Percentiles rank a stretch among this genome's conserved stretches.
These are phyloP conservation scores for Drosophila rhopaloa DNA, from an alignment of 1,140 invertebrate species.

Conservation along the genomic window DNA sequence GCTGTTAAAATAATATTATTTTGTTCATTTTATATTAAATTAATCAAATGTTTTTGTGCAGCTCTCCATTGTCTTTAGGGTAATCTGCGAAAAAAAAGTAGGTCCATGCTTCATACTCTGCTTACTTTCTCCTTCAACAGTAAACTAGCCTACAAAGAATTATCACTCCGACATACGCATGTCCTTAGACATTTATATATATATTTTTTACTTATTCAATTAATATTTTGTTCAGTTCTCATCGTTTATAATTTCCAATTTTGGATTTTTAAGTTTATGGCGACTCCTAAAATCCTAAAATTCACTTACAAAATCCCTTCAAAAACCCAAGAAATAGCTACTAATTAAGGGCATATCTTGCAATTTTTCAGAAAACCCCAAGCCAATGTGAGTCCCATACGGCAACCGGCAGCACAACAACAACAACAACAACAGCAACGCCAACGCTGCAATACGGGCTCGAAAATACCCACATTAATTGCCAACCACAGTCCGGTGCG, in stretches of 20 bases:
- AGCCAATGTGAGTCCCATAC: constrained; percentile 84
- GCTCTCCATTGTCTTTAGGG: too few relatives aligned
- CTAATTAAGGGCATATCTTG: constrained; percentile 24
- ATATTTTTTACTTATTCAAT: not conserved
- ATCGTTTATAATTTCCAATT: not conserved
- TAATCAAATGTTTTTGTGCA: too few relatives aligned
- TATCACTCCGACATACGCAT: too few relatives aligned
- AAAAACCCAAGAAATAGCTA: not conserved
- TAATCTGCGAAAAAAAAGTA: too few relatives aligned
- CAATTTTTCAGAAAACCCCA: constrained; percentile 78
- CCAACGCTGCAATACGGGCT: constrained; percentile 83
- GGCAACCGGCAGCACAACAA: constrained; percentile 79
- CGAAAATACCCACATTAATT: constrained; percentile 83
- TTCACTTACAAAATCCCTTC: not conserved
- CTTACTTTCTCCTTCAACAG: too few relatives aligned
- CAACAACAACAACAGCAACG: constrained; percentile 77
- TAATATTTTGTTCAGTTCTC: not conserved
- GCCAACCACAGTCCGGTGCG: constrained; percentile 71
- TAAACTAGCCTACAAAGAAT: too few relatives aligned
- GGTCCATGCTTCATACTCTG: too few relatives aligned
- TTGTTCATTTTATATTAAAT: too few relatives aligned
- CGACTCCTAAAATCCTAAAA: not conserved
- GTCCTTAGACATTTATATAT: too few relatives aligned
- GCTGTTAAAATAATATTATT: too few relatives aligned
- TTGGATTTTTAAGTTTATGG: constrained; percentile 15